phyloP scores from a whole-genome alignment of 2,888 invertebrate genomes.

The Nineta flava region DNA sequence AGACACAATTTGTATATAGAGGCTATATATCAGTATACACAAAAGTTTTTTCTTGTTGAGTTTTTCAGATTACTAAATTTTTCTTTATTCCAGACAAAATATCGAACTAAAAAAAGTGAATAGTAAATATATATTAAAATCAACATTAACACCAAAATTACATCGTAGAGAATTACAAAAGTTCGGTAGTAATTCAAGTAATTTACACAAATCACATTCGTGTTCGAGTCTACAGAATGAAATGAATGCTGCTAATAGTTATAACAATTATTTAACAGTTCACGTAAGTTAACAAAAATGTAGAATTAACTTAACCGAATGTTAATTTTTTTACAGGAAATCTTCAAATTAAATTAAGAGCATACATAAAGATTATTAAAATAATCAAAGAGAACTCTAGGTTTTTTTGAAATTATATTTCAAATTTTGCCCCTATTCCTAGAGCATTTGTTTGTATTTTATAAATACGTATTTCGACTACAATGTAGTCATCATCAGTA shows the following conservation, averaged over 20 bases:
- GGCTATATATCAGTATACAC: too few relatives aligned
- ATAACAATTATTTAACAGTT: slow-evolving; percentile 56
- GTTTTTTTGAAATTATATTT: too few relatives aligned
- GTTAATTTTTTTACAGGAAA: too few relatives aligned
- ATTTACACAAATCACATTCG: slow-evolving; percentile 52
- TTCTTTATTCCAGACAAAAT: slow-evolving; percentile 35
- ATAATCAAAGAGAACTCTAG: too few relatives aligned
- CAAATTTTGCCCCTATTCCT: too few relatives aligned
- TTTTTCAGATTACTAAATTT: background rate
- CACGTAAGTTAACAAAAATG: slow-evolving; percentile 18
- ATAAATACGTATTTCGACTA: too few relatives aligned
- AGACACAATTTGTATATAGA: too few relatives aligned
- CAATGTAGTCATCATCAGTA: too few relatives aligned
- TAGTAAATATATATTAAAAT: slow-evolving; percentile 70
- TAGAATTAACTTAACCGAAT: background rate
- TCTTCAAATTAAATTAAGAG: too few relatives aligned
- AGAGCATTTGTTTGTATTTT: too few relatives aligned
- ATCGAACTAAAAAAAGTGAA: slow-evolving; percentile 57
- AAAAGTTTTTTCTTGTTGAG: too few relatives aligned
- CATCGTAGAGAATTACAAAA: slow-evolving; percentile 55
- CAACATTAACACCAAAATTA: slow-evolving; percentile 63
- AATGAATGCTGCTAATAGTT: slow-evolving; percentile 35
- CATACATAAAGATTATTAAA: too few relatives aligned
- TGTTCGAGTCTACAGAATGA: slow-evolving; percentile 51
- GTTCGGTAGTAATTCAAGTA: slow-evolving; percentile 32